phyloP scores from a whole-genome alignment of 2,888 invertebrate genomes.

The Oeneis ivallda region DNA sequence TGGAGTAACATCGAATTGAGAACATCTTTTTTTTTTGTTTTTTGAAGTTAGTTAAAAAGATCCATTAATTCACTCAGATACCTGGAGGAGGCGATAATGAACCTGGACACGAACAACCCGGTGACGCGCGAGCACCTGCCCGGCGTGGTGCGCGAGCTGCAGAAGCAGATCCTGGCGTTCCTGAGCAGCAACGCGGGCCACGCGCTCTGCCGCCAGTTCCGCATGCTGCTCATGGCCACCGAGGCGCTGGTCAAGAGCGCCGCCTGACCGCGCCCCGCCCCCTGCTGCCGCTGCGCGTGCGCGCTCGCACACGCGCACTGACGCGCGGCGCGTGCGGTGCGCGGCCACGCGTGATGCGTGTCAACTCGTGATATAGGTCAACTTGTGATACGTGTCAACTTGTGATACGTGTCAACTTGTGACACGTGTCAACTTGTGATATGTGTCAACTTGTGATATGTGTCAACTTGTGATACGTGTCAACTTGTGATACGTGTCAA shows the following conservation, averaged over 20 bases:
- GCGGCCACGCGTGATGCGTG: too few species aligned
- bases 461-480: too few species aligned
- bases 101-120: slow-evolving; percentile 88
- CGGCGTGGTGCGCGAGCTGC: slow-evolving; percentile 87
- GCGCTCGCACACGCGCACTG: not conserved
- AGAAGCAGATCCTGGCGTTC: slow-evolving; percentile 87
- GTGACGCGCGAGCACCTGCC: slow-evolving; percentile 92
- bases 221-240: slow-evolving; percentile 88
- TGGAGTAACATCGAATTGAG: too few species aligned
- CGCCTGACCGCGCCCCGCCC: slow-evolving; percentile 53
- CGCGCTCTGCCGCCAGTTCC: slow-evolving; percentile 84
- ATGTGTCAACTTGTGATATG: too few species aligned
- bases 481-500: too few species aligned
- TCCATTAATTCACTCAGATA: slow-evolving; percentile 81
- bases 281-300: slow-evolving; percentile 18
- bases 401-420: too few species aligned
- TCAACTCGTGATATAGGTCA: too few species aligned
- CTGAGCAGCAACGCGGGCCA: slow-evolving; percentile 85
- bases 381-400: too few species aligned
- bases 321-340: not conserved
- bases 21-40: too few species aligned
- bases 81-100: slow-evolving; percentile 92
- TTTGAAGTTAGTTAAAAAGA: too few species aligned
- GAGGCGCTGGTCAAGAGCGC: slow-evolving; percentile 75
- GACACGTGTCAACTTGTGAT: too few species aligned